A percentile compares a stretch with the other conserved stretches of the same genome.
Evolutionary conservation across 2,888 invertebrate genomes (phyloP).

Genomic region (Limenitis camilla): DNA sequence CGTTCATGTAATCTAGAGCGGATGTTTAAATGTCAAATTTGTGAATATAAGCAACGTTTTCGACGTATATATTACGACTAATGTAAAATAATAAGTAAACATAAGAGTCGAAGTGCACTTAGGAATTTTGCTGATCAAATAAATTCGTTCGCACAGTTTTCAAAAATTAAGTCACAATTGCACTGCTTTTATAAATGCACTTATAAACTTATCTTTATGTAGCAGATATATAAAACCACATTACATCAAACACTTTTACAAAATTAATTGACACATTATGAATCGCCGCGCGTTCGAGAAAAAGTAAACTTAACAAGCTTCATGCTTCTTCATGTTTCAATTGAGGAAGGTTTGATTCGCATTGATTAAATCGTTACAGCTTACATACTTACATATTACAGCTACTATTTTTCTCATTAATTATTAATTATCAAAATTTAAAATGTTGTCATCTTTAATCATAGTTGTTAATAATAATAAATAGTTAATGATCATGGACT

Average conservation of each 20-base stretch:
- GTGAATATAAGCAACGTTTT: not conserved
- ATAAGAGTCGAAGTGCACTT: not conserved
- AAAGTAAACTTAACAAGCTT: not conserved
- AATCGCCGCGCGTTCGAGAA: not conserved
- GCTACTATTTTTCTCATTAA: too few relatives aligned
- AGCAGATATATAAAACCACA: not conserved
- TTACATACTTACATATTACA: too few relatives aligned
- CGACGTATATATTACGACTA: too few relatives aligned
- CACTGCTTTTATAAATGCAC: not conserved
- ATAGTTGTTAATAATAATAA: too few relatives aligned
- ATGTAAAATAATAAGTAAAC: not conserved
- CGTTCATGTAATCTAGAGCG: slow-evolving; percentile 10
- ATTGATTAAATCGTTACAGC: too few relatives aligned
- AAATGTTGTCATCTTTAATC: too few relatives aligned
- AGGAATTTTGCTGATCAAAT: slow-evolving; percentile 1
- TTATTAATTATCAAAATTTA: too few relatives aligned
- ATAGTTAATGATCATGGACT: too few relatives aligned
- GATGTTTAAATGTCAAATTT: slow-evolving; percentile 11
- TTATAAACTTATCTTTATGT: slow-evolving; percentile 1
- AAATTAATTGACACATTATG: not conserved
- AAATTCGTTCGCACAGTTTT: not conserved
- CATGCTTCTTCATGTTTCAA: not conserved
- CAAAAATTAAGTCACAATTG: not conserved
- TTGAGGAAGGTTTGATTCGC: too few relatives aligned
- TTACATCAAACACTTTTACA: slow-evolving; percentile 2